A percentile compares a stretch with the other conserved stretches of the same genome.
Evolutionary conservation across 2,797 vertebrate species (phyloP).

Genomic region (Lacerta viridis): DNA sequence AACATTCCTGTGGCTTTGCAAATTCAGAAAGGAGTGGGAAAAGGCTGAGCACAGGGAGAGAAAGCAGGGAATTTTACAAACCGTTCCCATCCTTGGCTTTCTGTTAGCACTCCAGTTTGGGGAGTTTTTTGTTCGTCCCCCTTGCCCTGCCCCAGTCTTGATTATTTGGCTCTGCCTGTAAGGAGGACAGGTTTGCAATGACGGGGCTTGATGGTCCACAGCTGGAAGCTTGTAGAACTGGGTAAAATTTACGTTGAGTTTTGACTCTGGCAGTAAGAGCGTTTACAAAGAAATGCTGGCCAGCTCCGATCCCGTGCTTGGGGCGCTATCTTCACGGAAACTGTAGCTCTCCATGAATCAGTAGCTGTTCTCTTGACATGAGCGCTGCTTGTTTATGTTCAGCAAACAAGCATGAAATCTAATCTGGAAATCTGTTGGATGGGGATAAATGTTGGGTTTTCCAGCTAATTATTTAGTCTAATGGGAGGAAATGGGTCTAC

Average conservation of each 20-base stretch:
- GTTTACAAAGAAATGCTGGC: not conserved
- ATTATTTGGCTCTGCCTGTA: not conserved
- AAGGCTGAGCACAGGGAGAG: not conserved
- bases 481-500: too few relatives aligned
- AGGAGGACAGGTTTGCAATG: constrained; percentile 1
- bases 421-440: not conserved
- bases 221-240: not conserved
- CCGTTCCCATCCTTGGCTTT: not conserved
- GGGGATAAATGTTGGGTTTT: not conserved
- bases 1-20: not conserved
- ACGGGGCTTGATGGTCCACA: not conserved
- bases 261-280: not conserved
- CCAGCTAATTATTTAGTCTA: not conserved
- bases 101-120: not conserved
- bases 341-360: constrained; percentile 47
- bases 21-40: not conserved
- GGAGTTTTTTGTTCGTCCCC: not conserved
- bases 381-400: constrained; percentile 14
- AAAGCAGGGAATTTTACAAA: not conserved
- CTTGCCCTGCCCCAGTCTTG: not conserved
- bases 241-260: not conserved
- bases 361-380: not conserved
- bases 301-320: constrained; percentile 36
- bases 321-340: constrained; percentile 31
- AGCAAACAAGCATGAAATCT: not conserved